These are phyloP conservation scores for Drosophila affinis DNA, from an alignment of 2,888 invertebrate species.

Conservation along the genomic window DNA sequence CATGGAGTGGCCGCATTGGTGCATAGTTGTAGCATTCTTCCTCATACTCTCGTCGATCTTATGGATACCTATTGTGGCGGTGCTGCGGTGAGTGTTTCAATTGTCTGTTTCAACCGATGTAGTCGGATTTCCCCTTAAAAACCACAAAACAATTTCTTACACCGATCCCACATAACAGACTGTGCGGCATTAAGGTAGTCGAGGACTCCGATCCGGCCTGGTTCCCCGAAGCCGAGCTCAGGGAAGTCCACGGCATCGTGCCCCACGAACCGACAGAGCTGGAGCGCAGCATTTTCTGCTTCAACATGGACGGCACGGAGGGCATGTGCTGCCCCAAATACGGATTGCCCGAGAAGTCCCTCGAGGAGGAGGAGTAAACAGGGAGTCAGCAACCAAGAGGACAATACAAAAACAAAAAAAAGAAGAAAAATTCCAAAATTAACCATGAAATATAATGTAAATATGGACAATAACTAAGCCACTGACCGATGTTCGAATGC, in stretches of 20 bases:
- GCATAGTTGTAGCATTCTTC: conserved; percentile 89
- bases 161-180: conserved; percentile 85
- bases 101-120: no score
- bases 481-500: conserved; percentile 41
- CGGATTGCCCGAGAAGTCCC: conserved; percentile 82
- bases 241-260: conserved; percentile 94
- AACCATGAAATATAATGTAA: conserved; percentile 56
- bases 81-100: conserved; percentile 87
- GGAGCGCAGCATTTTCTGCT: conserved; percentile 92
- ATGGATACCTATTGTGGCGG: conserved; percentile 94
- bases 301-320: conserved; percentile 92
- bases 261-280: conserved; percentile 91
- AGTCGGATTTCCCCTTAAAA: no score
- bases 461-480: conserved; percentile 64
- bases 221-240: conserved; percentile 95
- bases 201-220: conserved; percentile 95
- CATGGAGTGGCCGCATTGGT: conserved; percentile 95
- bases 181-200: conserved; percentile 91
- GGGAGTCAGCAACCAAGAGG: background rate
- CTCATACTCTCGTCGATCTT: conserved; percentile 91
- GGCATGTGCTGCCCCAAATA: conserved; percentile 91
- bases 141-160: background rate
- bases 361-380: conserved; percentile 83
- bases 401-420: conserved; percentile 44
- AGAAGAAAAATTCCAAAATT: conserved; percentile 11